Evolutionary conservation across 2,113 vertebrate species (phyloP).

Genomic region (Lates calcarifer): DNA sequence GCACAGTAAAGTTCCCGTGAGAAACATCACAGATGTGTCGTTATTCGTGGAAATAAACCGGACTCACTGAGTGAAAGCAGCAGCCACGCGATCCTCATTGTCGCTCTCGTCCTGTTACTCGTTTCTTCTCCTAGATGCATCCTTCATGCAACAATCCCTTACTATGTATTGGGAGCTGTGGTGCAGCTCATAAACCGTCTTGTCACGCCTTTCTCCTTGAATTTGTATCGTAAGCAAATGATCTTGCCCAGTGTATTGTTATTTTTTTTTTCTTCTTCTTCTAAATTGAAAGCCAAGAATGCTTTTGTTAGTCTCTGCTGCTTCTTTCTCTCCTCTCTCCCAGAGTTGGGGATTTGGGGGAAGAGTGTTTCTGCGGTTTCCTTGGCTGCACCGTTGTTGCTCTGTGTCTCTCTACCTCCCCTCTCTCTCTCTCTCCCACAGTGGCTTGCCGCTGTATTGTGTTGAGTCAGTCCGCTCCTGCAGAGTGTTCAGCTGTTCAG

Average conservation of each 20-base stretch:
- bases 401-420: conserved; percentile 28
- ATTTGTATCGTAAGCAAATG: conserved; percentile 60
- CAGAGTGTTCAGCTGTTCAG: conserved; percentile 57
- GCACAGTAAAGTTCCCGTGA: neutral
- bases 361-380: conserved; percentile 77
- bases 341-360: conserved; percentile 69
- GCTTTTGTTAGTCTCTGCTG: conserved; percentile 77
- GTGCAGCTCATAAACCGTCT: conserved; percentile 4
- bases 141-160: conserved; percentile 51
- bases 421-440: conserved; percentile 42
- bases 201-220: conserved; percentile 69
- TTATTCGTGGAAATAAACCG: accelerated
- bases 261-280: conserved; percentile 18
- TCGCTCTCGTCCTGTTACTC: conserved; percentile 57
- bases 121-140: conserved; percentile 35
- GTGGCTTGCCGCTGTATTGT: conserved; percentile 53
- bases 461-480: conserved; percentile 34
- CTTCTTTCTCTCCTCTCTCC: conserved; percentile 40
- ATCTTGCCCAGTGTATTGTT: conserved; percentile 59
- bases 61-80: conserved; percentile 79
- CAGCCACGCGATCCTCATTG: conserved; percentile 62
- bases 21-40: neutral
- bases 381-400: conserved; percentile 75
- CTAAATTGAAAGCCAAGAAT: conserved; percentile 76
- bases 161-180: conserved; percentile 17